A percentile compares a stretch with the other conserved stretches of the same genome.
Conservation (phyloP, 2,888 invertebrate genomes). For the Dione juno region DNA sequence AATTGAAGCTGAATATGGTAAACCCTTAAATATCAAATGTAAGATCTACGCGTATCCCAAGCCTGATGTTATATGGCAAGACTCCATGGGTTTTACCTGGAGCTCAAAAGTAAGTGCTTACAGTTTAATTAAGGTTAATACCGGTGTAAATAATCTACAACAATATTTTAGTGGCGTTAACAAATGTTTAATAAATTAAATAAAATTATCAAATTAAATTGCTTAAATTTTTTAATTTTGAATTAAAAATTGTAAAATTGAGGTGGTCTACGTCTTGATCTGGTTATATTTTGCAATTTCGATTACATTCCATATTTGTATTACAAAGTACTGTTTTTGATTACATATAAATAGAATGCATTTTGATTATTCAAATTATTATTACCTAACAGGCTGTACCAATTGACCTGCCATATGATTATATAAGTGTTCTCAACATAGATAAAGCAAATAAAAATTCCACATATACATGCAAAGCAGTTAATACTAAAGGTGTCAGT, state of each 20-base stretch:
- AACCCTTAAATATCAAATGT: constrained; percentile 55
- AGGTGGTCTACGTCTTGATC: too few species aligned
- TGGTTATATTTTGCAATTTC: too few species aligned
- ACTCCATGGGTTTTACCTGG: constrained; percentile 38
- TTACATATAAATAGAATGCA: too few species aligned
- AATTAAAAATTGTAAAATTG: too few species aligned
- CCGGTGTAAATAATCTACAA: neutral
- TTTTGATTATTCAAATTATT: neutral
- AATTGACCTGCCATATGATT: constrained; percentile 58
- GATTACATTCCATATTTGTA: too few species aligned
- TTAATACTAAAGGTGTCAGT: constrained; percentile 50
- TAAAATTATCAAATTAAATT: too few species aligned
- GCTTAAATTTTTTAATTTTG: too few species aligned
- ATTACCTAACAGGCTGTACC: constrained; percentile 41
- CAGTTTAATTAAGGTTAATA: neutral
- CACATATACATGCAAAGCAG: constrained; percentile 58
- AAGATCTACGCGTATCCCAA: constrained; percentile 59
- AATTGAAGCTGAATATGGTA: constrained; percentile 48
- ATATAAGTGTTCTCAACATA: constrained; percentile 55
- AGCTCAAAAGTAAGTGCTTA: constrained; percentile 30
- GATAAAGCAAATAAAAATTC: constrained; percentile 50
- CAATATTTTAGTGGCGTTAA: too few species aligned
- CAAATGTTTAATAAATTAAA: too few species aligned
- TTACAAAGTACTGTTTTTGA: too few species aligned
- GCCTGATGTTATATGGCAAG: constrained; percentile 59